These are phyloP conservation scores for Ips nitidus DNA, from an alignment of 1,140 invertebrate genomes.

Conservation along the genomic window DNA sequence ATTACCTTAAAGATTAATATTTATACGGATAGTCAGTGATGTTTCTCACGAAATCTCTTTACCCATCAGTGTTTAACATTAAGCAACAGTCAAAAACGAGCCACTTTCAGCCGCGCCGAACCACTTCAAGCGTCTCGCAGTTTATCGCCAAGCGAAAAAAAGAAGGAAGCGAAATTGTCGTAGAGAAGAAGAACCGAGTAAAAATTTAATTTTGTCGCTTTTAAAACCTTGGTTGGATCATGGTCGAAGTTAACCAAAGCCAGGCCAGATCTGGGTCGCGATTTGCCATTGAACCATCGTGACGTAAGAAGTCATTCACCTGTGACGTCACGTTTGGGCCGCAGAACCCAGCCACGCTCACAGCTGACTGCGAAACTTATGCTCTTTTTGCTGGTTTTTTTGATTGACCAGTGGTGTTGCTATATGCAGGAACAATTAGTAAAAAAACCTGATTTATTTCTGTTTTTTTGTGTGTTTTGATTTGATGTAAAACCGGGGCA, in stretches of 20 bases:
- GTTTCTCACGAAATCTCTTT: background rate
- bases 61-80: too few relatives aligned
- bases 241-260: slow-evolving; percentile 30
- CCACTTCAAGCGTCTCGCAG: too few relatives aligned
- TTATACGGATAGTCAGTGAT: background rate
- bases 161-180: background rate
- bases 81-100: too few relatives aligned
- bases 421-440: background rate
- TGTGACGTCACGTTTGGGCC: slow-evolving; percentile 50
- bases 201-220: slow-evolving; percentile 18
- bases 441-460: slow-evolving; percentile 1
- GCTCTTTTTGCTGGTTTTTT: slow-evolving; percentile 23
- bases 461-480: too few relatives aligned
- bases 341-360: slow-evolving; percentile 46
- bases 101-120: too few relatives aligned
- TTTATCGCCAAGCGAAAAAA: too few relatives aligned
- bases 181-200: slow-evolving; percentile 5
- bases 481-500: too few relatives aligned
- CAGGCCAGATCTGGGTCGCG: slow-evolving; percentile 52
- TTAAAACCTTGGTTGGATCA: slow-evolving; percentile 31
- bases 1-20: slow-evolving; percentile 4
- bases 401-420: slow-evolving; percentile 11
- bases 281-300: slow-evolving; percentile 55
- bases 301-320: slow-evolving; percentile 54
- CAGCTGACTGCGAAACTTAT: slow-evolving; percentile 46